Base-by-base conservation (phyloP, 2,888 invertebrate genomes). In the Diaphora mendica region DNA sequence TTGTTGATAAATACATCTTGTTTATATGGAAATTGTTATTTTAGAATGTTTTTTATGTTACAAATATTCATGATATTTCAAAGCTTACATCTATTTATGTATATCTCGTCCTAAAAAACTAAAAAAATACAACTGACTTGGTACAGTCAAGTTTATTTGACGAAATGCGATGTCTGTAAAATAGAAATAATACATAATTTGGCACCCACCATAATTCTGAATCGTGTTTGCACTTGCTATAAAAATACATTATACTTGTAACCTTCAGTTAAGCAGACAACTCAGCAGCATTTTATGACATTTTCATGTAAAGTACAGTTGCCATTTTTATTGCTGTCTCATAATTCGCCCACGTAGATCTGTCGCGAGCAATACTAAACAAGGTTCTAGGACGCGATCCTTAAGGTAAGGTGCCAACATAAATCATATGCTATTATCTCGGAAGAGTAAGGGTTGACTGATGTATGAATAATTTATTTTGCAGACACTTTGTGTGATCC, bases 361-460 rank as follows among this genome's bases (percentile, higher is more conserved):
- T 79, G 82, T 78, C 77, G 74, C 15, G 69, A 78, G 72, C 75
- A 78, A 78, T 67, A 75, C 75, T 80, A 84, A 83, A 84, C 83
- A 82, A 84, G 79, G 68, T 77, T 75, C 75, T 78, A 71, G 78
- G 83, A 80, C 73, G 75, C 72, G 70, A 72, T 75, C 79, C 79
- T 80, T 82, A 78, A 81, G 83, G 85, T 80, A 77, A 76, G 66
- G 68, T 76, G 74, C 71, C 17, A 74, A 71, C 81, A 90, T 90
- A 89, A 89, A 90, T 89, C 90, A 89, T 79, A 80, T 62, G 75
- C 85, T 85, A 89, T 90, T 90, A 90, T 89, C 86, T 85, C 72
- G 78, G 83, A 87, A 84, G 86, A 85, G 83, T 76, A 75, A 78
- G 77, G 77, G 78, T 77, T 82, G 85, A 83, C 79, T 85, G 83